Percentiles rank a stretch among this genome's conserved stretches.
Evolutionary conservation across 2,797 vertebrate species (phyloP).

Genomic region (Centroberyx gerrardi): DNA sequence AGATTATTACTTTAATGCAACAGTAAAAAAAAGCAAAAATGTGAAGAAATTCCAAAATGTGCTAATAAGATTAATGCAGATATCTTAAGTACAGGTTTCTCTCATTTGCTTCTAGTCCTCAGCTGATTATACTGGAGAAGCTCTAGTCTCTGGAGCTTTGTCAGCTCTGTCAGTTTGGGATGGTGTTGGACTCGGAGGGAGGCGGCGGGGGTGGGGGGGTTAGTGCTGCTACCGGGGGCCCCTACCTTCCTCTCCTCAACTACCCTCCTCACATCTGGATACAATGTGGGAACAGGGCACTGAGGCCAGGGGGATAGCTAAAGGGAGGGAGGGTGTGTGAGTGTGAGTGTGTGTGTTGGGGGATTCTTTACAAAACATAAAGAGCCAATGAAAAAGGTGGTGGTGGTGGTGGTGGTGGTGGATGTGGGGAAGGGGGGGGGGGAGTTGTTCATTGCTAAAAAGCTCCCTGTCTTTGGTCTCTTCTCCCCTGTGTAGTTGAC

Average conservation of each 20-base stretch:
- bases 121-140: slow-evolving; percentile 20
- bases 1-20: background rate
- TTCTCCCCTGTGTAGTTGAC: slow-evolving; percentile 76
- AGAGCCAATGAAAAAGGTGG: slow-evolving; percentile 64
- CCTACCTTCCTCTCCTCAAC: slow-evolving; percentile 54
- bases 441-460: slow-evolving; percentile 49
- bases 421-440: slow-evolving; percentile 6
- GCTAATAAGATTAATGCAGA: background rate
- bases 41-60: background rate
- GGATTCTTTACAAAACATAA: slow-evolving; percentile 77
- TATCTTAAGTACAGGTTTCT: slow-evolving; percentile 1
- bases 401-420: slow-evolving; percentile 39
- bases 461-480: slow-evolving; percentile 78
- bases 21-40: background rate
- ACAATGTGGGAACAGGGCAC: slow-evolving; percentile 78
- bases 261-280: slow-evolving; percentile 83
- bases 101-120: background rate
- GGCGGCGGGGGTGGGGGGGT: slow-evolving; percentile 18
- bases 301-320: slow-evolving; percentile 66
- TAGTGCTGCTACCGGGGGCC: slow-evolving; percentile 20
- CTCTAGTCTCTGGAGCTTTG: slow-evolving; percentile 19
- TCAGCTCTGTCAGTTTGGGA: slow-evolving; percentile 19
- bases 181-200: background rate
- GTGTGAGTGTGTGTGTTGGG: slow-evolving; percentile 53
- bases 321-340: slow-evolving; percentile 46